These are phyloP conservation scores for Dilophus febrilis DNA, from an alignment of 2,888 invertebrate species.

Conservation along the genomic window DNA sequence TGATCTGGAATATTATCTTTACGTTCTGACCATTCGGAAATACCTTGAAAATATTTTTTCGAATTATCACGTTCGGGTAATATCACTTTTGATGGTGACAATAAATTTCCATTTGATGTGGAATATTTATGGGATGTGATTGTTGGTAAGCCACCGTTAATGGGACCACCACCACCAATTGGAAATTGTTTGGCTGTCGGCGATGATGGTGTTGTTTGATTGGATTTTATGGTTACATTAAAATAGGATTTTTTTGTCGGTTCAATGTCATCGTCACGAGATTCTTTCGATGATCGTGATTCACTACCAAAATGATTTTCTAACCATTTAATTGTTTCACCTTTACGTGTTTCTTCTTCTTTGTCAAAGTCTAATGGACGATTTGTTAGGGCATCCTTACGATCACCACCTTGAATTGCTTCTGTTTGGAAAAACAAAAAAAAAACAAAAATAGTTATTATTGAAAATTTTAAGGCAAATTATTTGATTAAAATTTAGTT, in stretches of 20 bases:
- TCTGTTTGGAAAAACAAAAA: too few species aligned
- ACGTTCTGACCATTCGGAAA: slow-evolving; percentile 64
- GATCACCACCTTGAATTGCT: slow-evolving; percentile 35
- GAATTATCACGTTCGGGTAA: slow-evolving; percentile 37
- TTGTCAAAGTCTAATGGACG: slow-evolving; percentile 70
- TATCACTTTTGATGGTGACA: slow-evolving; percentile 34
- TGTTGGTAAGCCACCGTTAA: too few species aligned
- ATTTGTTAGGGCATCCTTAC: slow-evolving; percentile 67
- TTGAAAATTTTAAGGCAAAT: too few species aligned
- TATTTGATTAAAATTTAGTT: too few species aligned
- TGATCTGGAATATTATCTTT: slow-evolving; percentile 23
- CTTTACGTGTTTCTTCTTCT: slow-evolving; percentile 76
- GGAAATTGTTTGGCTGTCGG: slow-evolving; percentile 26
- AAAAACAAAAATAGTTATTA: too few species aligned
- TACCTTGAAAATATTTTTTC: slow-evolving; percentile 49
- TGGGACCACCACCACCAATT: slow-evolving; percentile 23
- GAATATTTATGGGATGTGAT: slow-evolving; percentile 30
- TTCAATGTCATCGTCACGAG: slow-evolving; percentile 38
- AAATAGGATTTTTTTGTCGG: slow-evolving; percentile 57
- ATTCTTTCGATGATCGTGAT: slow-evolving; percentile 52
- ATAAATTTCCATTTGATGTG: slow-evolving; percentile 18
- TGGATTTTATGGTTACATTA: slow-evolving; percentile 56
- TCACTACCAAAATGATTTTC: slow-evolving; percentile 83
- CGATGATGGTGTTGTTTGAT: slow-evolving; percentile 20
- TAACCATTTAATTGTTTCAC: slow-evolving; percentile 80